Evolutionary conservation across 2,888 invertebrate species (phyloP), one percentile per base, ranked within the genome.

Genomic region (Mellilla xanthometata): DNA sequence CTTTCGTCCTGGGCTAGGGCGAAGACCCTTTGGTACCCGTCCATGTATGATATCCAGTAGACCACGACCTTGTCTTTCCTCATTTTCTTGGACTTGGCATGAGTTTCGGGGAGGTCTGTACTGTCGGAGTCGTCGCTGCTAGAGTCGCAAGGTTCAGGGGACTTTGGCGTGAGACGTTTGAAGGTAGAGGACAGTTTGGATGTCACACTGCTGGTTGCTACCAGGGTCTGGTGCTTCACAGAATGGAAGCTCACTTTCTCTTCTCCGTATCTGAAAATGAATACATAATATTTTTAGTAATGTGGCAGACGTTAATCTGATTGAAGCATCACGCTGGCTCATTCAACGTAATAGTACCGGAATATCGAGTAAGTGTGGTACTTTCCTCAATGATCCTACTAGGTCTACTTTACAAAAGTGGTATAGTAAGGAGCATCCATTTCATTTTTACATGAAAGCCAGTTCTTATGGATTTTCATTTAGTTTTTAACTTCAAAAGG

Each of bases 11-110:
- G 95, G 0, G 95, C 94, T 61, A 96, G 91, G 9, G 95, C 89
- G 42, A 95, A 87, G 0, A 94, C 94, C 60, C 95, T 84, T 74
- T 96, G 96, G 31, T 92, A 91, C 0, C 93, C 93, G 51, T 95
- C 94, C 76, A 94, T 91, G 68, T 93, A 95, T 3, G 95, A 95
- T 24, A 95, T 91, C 95, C 96, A 96, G 76, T 94, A 95, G 6
- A 96, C 94, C 0, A 93, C 84, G 2, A 95, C 93, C 72, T 95
- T 95, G 68, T 95, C 95, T 68, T 92, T 93, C 40, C 94, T 91
- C 48, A 93, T 92, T 73, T 93, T 93, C 58, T 92, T 93, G 28
- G 83, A 81, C 53, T 90, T 83, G 0, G 76, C 71, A 9, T 87
- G 83, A 31, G 76, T 81, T 62, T 92, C 92, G 0, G 91, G 73